phyloP scores from a whole-genome alignment of 2,888 invertebrate genomes.

The Diabrotica balteata region DNA sequence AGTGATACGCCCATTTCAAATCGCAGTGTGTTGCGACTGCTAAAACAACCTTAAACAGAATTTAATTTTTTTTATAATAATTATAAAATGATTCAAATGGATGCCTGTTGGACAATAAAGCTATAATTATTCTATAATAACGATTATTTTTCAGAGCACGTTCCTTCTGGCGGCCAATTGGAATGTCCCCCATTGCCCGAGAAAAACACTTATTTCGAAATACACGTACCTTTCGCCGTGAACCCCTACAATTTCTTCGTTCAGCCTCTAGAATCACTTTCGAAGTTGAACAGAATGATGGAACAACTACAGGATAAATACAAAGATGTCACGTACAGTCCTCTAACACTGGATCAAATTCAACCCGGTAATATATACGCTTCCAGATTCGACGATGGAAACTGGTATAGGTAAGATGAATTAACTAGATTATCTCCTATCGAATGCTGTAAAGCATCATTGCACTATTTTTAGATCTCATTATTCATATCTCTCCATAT shows the following conservation, averaged over 20 bases:
- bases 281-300: constrained; percentile 69
- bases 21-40: too few species aligned
- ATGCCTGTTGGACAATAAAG: too few species aligned
- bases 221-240: constrained; percentile 77
- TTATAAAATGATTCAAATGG: too few species aligned
- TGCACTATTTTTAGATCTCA: too few species aligned
- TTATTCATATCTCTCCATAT: too few species aligned
- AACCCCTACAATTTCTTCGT: constrained; percentile 78
- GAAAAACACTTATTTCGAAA: constrained; percentile 70
- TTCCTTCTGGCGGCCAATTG: constrained; percentile 56
- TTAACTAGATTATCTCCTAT: too few species aligned
- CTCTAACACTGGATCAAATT: constrained; percentile 52
- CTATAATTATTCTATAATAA: too few species aligned
- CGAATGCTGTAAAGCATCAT: too few species aligned
- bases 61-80: too few species aligned
- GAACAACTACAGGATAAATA: constrained; percentile 70
- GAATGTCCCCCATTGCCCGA: constrained; percentile 60
- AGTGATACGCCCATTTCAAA: too few species aligned
- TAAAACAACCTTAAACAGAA: too few species aligned
- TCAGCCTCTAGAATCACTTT: constrained; percentile 61
- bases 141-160: constrained; percentile 40
- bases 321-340: constrained; percentile 63
- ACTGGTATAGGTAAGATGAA: constrained; percentile 74
- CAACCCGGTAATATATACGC: constrained; percentile 72
- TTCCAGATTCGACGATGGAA: constrained; percentile 70